Evolutionary conservation across 2,797 vertebrate genomes (phyloP).

Genomic region (Tiaroga cobitis): DNA sequence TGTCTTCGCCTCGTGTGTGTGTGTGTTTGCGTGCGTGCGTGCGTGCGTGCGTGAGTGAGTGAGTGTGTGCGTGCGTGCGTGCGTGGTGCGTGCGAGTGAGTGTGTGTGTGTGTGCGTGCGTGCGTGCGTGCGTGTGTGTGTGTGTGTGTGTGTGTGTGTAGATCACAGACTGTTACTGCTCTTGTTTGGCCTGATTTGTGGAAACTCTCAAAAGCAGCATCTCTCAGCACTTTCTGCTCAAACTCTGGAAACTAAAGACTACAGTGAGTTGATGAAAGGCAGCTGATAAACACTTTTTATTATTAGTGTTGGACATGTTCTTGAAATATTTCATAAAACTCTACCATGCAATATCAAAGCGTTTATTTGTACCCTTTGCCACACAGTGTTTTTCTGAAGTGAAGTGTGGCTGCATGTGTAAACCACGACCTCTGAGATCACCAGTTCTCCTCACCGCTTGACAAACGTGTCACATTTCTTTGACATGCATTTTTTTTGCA

Average conservation of each 20-base stretch:
- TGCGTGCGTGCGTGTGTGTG: no score
- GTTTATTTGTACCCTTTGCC: background rate
- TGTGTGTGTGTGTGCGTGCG: rapidly evolving
- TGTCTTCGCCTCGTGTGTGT: slow-evolving; percentile 15
- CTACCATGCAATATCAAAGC: background rate
- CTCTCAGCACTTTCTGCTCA: slow-evolving; percentile 37
- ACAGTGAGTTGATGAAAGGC: background rate
- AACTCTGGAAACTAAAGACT: background rate
- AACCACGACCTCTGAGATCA: slow-evolving; percentile 10
- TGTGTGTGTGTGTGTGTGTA: no score
- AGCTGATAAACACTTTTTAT: background rate
- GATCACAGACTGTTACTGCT: background rate
- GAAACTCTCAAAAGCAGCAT: slow-evolving; percentile 24
- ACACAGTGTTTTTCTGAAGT: background rate
- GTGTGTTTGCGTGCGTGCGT: slow-evolving; percentile 13
- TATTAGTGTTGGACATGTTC: background rate
- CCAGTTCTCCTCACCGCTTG: background rate
- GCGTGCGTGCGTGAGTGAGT: background rate
- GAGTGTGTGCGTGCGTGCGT: background rate
- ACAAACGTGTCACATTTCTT: background rate
- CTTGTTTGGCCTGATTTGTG: background rate
- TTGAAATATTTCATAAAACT: background rate
- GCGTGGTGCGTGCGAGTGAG: background rate
- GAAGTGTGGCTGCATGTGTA: background rate
- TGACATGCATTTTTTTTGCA: background rate